Conservation (phyloP, 1,140 invertebrate species). For the Alviniconcha marisindica region DNA sequence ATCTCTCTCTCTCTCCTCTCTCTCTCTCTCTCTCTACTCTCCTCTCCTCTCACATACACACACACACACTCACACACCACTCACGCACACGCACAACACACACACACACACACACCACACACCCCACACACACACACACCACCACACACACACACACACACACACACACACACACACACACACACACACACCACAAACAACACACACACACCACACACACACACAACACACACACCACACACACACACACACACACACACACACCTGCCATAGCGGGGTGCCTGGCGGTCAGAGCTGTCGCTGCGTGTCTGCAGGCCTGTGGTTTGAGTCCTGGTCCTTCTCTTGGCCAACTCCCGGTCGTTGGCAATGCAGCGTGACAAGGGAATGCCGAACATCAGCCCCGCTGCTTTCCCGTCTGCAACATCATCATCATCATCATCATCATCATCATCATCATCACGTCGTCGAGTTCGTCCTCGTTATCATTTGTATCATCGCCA, state of each 20-base stretch:
- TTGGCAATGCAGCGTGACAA: constrained; percentile 88
- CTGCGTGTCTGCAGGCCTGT: constrained; percentile 47
- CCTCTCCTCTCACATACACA: no score
- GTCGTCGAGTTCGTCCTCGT: neutral
- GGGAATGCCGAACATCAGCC: constrained; percentile 88
- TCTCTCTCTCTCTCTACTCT: no score
- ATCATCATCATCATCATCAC: neutral
- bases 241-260: neutral
- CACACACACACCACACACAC: no score
- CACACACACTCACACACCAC: no score
- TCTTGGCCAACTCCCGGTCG: constrained; percentile 82
- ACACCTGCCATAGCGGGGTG: constrained; percentile 40
- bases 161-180: neutral
- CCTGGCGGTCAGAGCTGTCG: constrained; percentile 54
- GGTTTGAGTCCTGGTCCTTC: constrained; percentile 47
- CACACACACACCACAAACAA: no score
- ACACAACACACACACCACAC: no score
- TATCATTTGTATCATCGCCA: no score
- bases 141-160: neutral
- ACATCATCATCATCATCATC: neutral
- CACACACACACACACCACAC: no score
- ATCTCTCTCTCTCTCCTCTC: no score
- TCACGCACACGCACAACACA: no score
- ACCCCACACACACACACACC: neutral
- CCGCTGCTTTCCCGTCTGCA: constrained; percentile 50